Conservation (phyloP, 2,113 vertebrate genomes). For the Otus sunia region DNA sequence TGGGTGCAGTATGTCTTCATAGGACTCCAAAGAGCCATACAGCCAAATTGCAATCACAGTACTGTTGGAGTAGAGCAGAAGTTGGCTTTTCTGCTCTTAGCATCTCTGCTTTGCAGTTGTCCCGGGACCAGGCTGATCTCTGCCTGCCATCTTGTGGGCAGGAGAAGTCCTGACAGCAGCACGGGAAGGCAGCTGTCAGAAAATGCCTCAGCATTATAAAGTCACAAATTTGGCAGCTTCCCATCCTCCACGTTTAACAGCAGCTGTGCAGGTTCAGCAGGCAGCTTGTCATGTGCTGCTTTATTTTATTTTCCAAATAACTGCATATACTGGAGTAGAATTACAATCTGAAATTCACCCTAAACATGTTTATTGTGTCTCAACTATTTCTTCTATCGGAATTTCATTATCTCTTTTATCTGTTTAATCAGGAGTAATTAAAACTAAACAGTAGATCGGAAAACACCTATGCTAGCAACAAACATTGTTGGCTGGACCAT, state of each 20-base stretch:
- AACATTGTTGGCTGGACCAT: background rate
- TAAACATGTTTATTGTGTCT: background rate
- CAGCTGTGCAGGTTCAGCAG: background rate
- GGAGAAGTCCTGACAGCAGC: background rate
- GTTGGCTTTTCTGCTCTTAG: background rate
- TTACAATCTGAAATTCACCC: background rate
- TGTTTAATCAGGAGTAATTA: background rate
- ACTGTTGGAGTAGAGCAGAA: slow-evolving; percentile 37
- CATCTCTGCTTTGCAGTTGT: background rate
- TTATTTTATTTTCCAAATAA: background rate
- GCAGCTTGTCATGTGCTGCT: background rate
- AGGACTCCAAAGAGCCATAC: slow-evolving; percentile 46
- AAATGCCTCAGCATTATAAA: background rate
- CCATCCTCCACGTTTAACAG: background rate
- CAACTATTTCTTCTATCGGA: background rate
- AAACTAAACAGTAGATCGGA: background rate
- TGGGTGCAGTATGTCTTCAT: slow-evolving; percentile 44
- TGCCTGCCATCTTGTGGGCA: slow-evolving; percentile 78
- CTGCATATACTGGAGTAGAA: background rate
- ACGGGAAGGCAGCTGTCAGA: background rate
- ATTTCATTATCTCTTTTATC: background rate
- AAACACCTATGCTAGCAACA: background rate
- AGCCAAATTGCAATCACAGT: slow-evolving; percentile 27
- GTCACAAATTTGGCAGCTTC: background rate
- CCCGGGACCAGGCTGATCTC: slow-evolving; percentile 43